Conservation (phyloP, 2,797 vertebrate genomes). For the Pangasius sanitwongsei region DNA sequence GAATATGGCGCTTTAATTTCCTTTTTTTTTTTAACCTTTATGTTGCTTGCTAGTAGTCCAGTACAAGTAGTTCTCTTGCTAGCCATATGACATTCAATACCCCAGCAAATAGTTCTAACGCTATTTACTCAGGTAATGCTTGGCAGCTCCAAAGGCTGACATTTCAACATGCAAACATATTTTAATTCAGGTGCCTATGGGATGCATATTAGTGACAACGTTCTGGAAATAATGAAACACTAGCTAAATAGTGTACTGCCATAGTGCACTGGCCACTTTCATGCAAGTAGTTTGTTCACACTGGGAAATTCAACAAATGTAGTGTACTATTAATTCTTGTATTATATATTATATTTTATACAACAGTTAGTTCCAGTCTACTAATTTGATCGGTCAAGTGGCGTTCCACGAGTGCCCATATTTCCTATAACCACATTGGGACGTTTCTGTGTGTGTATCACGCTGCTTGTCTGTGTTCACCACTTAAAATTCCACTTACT, state of each 20-base stretch:
- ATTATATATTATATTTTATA: background rate
- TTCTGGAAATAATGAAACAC: background rate
- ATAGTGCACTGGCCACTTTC: background rate
- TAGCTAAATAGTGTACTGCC: background rate
- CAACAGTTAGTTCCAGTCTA: background rate
- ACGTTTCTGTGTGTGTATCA: background rate
- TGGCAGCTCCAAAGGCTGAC: background rate
- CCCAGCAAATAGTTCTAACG: background rate
- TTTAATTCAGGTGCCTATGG: conserved; percentile 11
- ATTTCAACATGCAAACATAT: conserved; percentile 17
- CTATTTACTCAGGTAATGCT: background rate
- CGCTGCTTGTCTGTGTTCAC: background rate
- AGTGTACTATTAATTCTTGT: background rate
- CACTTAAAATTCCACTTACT: background rate
- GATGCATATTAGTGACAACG: background rate
- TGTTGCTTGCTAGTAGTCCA: background rate
- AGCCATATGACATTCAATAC: background rate
- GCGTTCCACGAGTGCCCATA: background rate
- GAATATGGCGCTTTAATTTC: background rate
- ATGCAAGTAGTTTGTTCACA: background rate
- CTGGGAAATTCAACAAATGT: background rate
- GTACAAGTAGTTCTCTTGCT: background rate
- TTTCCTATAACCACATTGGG: background rate
- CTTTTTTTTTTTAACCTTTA: background rate
- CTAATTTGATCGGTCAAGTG: background rate